Conservation (phyloP, 2,888 invertebrate species). For the Rhogogaster chlorosoma region DNA sequence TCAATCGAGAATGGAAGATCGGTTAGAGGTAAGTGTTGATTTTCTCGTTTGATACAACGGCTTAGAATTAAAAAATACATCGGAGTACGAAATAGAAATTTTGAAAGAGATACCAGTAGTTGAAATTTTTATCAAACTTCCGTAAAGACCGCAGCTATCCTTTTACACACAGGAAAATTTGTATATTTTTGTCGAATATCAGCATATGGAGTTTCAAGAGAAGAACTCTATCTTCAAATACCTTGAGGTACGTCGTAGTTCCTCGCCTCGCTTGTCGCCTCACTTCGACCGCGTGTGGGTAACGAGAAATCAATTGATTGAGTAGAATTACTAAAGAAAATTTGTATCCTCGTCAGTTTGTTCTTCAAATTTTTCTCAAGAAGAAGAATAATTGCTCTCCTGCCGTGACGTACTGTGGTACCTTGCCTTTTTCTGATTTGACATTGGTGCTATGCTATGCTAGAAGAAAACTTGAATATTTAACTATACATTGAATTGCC, state of each 20-base stretch:
- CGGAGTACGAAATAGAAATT: too few relatives aligned
- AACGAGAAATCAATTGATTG: background rate
- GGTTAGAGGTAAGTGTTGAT: too few relatives aligned
- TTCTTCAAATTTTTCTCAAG: background rate
- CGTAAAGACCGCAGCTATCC: background rate
- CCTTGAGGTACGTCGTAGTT: too few relatives aligned
- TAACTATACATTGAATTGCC: too few relatives aligned
- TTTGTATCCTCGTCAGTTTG: background rate
- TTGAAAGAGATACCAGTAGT: too few relatives aligned
- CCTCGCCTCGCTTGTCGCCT: too few relatives aligned
- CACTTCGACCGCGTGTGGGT: background rate
- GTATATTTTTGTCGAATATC: too few relatives aligned
- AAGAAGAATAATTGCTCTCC: slow-evolving; percentile 58
- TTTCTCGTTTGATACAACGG: too few relatives aligned
- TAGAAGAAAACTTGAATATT: slow-evolving; percentile 84
- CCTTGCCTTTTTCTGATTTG: slow-evolving; percentile 84
- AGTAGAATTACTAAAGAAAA: background rate
- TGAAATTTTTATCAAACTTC: too few relatives aligned
- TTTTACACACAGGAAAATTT: too few relatives aligned
- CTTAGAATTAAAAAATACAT: background rate
- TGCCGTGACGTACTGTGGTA: slow-evolving; percentile 81
- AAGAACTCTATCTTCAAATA: background rate
- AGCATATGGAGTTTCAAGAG: background rate
- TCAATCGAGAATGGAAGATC: too few relatives aligned
- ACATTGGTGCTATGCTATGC: slow-evolving; percentile 86